These are phyloP conservation scores for Falco novaeseelandiae DNA, from an alignment of 2,797 vertebrate species.

Conservation along the genomic window DNA sequence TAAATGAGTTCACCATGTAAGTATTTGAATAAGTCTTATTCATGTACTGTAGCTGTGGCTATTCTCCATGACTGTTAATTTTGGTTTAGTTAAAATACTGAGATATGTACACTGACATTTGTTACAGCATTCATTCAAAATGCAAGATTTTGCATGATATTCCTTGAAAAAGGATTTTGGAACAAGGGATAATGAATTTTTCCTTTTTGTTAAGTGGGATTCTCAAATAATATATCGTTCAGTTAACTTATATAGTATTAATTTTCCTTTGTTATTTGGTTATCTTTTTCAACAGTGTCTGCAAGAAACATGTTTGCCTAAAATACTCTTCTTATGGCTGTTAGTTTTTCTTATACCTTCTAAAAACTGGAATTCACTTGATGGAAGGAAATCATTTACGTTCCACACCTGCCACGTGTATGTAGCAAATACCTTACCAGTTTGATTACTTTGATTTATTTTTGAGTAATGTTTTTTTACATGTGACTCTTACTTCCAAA, in stretches of 20 bases:
- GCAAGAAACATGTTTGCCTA: background rate
- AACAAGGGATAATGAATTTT: background rate
- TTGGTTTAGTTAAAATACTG: background rate
- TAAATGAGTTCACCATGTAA: background rate
- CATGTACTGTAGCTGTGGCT: background rate
- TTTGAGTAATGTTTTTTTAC: background rate
- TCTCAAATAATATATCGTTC: background rate
- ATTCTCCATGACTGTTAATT: background rate
- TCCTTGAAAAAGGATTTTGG: background rate
- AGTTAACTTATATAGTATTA: background rate
- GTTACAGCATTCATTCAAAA: background rate
- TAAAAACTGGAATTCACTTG: background rate
- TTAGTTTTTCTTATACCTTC: background rate
- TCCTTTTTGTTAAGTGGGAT: background rate
- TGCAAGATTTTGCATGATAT: background rate
- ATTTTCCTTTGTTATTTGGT: background rate
- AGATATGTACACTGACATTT: background rate
- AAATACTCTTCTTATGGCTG: background rate
- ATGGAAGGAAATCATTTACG: background rate
- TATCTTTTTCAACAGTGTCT: background rate
- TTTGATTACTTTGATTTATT: background rate
- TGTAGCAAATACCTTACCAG: background rate
- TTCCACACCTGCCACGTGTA: background rate
- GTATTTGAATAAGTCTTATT: background rate
- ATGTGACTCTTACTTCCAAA: background rate